Base-by-base conservation (phyloP, 1,140 invertebrate genomes). In the Heliothis subflexa region DNA sequence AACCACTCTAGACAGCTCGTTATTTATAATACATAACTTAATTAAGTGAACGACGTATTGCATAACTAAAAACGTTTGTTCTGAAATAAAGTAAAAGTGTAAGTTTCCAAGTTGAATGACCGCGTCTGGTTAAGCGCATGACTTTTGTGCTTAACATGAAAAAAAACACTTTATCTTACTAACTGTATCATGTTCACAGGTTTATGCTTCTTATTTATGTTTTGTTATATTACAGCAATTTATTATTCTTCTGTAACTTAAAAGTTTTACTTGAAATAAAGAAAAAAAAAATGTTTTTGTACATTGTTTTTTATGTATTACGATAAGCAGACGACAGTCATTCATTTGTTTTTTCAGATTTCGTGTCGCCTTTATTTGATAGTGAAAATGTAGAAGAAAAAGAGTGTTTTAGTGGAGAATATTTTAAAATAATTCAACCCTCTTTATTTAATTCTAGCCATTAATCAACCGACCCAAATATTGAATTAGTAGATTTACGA, bases 141-240 rank as follows among this genome's bases (percentile, higher is more conserved):
- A 70, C 66, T 70, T 28, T 12, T 70, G 12, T 70, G 66, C 49
- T 70, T 21, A 52, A 52, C 13, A 52, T 70, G 66, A n/a, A 70
- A 70, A 70, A 70, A 52, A 28, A 28, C 49, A 70, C 45, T 70
- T 52, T 70, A 52, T 52, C 66, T 52, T n/a, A 70, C 66, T 0
- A 70, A 70, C 66, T 33, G 52, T 14, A 70, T 70, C n/a, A 11
- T 64, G 33, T 64, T 12, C 61, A 16, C 61, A 64, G 61, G 16
- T 47, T 64, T n/a, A 70, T 28, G 64, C 50, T 68, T 68, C 64
- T 50, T 49, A 25, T 68, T 68, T 68, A 68, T 25, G n/a, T 14
- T 64, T 45, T 45, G 33, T 45, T 45, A 33, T 18, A 61, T 33
- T 64, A 45, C 3, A 64, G 5, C 1, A 16, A n/a, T 25, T 18